Conservation (phyloP, 2,888 invertebrate genomes). For the Tipula confusa region DNA sequence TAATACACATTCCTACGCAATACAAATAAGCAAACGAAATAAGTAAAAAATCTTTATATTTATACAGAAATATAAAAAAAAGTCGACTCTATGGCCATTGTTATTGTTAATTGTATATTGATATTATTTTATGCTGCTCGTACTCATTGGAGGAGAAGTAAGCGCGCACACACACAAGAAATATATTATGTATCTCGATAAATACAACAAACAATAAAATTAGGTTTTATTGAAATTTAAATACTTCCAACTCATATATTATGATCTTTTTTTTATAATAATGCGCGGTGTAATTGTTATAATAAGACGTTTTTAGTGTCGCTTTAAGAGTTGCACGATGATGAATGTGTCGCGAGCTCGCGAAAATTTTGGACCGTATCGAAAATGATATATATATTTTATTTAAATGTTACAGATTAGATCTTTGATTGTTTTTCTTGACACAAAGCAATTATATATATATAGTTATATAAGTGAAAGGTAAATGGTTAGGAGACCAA, state of each 20-base stretch:
- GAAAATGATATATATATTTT: not conserved
- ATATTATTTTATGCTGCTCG: not conserved
- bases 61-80: not conserved
- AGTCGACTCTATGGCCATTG: constrained; percentile 3
- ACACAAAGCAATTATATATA: not conserved
- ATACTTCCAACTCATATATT: constrained; percentile 26
- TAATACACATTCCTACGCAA: constrained; percentile 29
- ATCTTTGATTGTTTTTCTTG: not conserved
- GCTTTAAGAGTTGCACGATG: not conserved
- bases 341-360: not conserved
- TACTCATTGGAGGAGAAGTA: not conserved
- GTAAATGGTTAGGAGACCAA: not conserved
- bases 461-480: constrained; percentile 25
- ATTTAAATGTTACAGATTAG: not conserved
- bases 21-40: constrained; percentile 27
- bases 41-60: not conserved
- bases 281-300: not conserved
- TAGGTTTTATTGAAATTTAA: constrained; percentile 26
- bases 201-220: not conserved
- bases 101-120: constrained; percentile 25
- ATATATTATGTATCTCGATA: not conserved
- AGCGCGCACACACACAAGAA: not conserved
- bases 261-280: too few species aligned
- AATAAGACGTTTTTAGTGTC: not conserved
- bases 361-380: not conserved